phyloP scores from a whole-genome alignment of 2,888 invertebrate species.

The Thelaira solivaga region DNA sequence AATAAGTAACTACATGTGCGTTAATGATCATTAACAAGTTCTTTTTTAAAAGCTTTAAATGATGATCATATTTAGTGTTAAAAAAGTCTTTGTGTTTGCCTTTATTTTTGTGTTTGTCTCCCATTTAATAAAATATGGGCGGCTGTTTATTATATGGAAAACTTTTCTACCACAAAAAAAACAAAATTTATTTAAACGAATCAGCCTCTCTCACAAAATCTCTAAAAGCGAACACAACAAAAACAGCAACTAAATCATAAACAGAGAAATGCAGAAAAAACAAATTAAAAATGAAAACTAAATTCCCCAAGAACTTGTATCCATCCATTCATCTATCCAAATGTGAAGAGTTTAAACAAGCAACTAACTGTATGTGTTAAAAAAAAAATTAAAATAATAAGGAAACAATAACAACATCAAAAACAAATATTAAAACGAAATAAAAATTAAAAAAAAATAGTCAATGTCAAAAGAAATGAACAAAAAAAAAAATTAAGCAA shows the following conservation, averaged over 20 bases:
- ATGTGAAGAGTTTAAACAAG: not conserved
- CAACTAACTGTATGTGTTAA: not conserved
- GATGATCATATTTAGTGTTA: slow-evolving; percentile 3
- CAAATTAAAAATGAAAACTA: not conserved
- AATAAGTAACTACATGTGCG: too few species aligned
- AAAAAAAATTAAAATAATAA: not conserved
- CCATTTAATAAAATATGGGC: slow-evolving; percentile 23
- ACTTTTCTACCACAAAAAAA: not conserved
- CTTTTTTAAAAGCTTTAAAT: not conserved
- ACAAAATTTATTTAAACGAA: slow-evolving; percentile 37
- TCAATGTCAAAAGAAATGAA: slow-evolving; percentile 46
- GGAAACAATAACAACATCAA: not conserved
- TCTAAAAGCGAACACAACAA: slow-evolving; percentile 11
- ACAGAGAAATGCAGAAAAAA: not conserved
- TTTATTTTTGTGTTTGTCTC: not conserved
- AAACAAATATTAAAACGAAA: not conserved
- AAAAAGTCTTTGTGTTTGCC: not conserved
- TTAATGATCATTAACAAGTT: slow-evolving; percentile 16
- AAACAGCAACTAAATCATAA: slow-evolving; percentile 2
- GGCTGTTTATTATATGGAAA: slow-evolving; percentile 7
- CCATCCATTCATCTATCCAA: too few species aligned
- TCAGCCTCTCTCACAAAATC: slow-evolving; percentile 36
- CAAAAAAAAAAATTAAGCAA: slow-evolving; percentile 29
- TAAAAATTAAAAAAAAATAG: slow-evolving; percentile 7
- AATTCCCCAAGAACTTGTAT: slow-evolving; percentile 9